These are phyloP conservation scores for Conus canariensis DNA, from an alignment of 2,888 invertebrate genomes.

Conservation along the genomic window DNA sequence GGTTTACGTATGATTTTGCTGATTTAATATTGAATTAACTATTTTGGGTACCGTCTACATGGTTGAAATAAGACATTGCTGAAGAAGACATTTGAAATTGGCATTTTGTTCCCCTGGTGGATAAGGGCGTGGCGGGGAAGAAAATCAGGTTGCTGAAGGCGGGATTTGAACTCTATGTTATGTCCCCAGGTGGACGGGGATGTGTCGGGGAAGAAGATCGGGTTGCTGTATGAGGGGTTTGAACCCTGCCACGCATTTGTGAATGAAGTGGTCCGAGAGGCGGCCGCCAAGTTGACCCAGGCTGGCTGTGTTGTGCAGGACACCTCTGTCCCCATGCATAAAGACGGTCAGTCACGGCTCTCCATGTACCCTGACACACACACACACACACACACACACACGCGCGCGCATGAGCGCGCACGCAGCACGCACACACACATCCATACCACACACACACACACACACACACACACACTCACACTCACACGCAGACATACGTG, in stretches of 20 bases:
- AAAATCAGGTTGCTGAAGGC: constrained; percentile 70
- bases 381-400: too few relatives aligned
- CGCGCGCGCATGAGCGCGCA: too few relatives aligned
- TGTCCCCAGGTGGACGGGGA: constrained; percentile 58
- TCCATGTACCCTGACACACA: too few relatives aligned
- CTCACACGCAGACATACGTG: too few relatives aligned
- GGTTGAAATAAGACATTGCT: too few relatives aligned
- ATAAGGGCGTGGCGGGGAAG: constrained; percentile 53
- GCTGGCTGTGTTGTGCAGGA: constrained; percentile 65
- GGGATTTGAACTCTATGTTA: constrained; percentile 64
- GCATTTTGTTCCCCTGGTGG: too few relatives aligned
- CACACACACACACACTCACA: not conserved
- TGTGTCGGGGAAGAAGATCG: constrained; percentile 53
- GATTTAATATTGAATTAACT: too few relatives aligned
- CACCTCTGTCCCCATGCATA: constrained; percentile 66
- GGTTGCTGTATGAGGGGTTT: constrained; percentile 67
- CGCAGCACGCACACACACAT: too few relatives aligned
- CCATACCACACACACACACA: not conserved
- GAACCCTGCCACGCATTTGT: constrained; percentile 59
- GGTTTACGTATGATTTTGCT: too few relatives aligned
- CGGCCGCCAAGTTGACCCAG: constrained; percentile 53
- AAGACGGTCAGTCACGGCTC: constrained; percentile 55
- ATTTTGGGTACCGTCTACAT: too few relatives aligned
- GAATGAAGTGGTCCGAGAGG: constrained; percentile 57
- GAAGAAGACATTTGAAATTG: too few relatives aligned